These are phyloP conservation scores for Drosophila eohydei DNA, from an alignment of 2,888 invertebrate genomes.

Conservation along the genomic window DNA sequence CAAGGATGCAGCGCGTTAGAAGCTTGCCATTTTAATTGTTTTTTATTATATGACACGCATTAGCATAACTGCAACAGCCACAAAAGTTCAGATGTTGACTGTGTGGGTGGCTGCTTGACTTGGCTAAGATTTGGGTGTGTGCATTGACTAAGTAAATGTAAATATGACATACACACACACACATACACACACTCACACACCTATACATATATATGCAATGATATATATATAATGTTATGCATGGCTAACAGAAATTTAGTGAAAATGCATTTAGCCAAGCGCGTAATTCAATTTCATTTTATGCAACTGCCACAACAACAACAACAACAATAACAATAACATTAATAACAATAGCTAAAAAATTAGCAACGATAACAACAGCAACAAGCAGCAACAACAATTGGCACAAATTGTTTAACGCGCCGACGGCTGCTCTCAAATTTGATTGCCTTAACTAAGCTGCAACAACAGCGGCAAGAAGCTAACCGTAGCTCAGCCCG, in stretches of 20 bases:
- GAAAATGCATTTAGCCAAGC: constrained; percentile 79
- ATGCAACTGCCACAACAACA: constrained; percentile 55
- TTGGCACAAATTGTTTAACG: constrained; percentile 68
- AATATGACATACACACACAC: too few species aligned
- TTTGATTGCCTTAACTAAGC: constrained; percentile 80
- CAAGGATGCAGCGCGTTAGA: too few species aligned
- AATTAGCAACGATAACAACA: constrained; percentile 42
- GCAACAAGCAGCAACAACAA: constrained; percentile 38
- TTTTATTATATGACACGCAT: constrained; percentile 59
- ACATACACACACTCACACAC: background rate
- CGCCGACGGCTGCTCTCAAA: constrained; percentile 61
- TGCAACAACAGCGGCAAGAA: constrained; percentile 30
- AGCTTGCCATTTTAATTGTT: constrained; percentile 69
- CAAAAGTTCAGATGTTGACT: constrained; percentile 19
- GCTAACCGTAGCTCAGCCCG: background rate
- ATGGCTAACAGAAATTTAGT: constrained; percentile 65
- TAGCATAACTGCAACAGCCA: constrained; percentile 53
- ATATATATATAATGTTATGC: constrained; percentile 47
- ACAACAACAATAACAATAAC: constrained; percentile 28
- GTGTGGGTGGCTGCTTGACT: constrained; percentile 36
- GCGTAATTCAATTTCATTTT: constrained; percentile 79
- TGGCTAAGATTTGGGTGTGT: constrained; percentile 33
- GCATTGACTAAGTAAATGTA: constrained; percentile 20
- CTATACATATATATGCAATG: constrained; percentile 16
- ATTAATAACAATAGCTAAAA: constrained; percentile 40